Evolutionary conservation across 2,113 vertebrate species (phyloP).

Genomic region (Trichomycterus rosablanca): DNA sequence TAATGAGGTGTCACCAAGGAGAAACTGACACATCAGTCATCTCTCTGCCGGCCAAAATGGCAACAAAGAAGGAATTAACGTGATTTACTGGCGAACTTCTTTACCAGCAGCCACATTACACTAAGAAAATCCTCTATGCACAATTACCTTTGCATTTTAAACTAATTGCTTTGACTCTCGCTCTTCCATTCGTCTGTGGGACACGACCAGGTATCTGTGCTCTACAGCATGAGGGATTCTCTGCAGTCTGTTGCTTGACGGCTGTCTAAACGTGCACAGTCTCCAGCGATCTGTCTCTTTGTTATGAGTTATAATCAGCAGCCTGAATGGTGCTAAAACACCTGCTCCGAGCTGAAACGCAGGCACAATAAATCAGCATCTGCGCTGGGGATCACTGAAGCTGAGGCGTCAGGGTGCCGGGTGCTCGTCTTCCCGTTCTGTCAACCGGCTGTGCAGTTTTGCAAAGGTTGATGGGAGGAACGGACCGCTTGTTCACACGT

Average conservation of each 20-base stretch:
- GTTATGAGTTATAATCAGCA: conserved; percentile 30
- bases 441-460: conserved; percentile 21
- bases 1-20: too few relatives aligned
- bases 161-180: conserved; percentile 1
- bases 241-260: background rate
- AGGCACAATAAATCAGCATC: conserved; percentile 41
- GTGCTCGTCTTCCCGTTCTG: conserved; percentile 7
- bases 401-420: conserved; percentile 10
- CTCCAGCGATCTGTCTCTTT: conserved; percentile 1
- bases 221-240: conserved; percentile 1
- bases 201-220: background rate
- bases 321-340: conserved; percentile 18
- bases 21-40: too few relatives aligned
- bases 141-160: conserved; percentile 2
- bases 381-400: background rate
- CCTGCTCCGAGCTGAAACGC: conserved; percentile 46
- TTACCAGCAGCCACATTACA: background rate
- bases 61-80: too few relatives aligned
- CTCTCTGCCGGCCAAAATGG: too few relatives aligned
- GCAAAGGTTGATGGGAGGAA: conserved; percentile 23
- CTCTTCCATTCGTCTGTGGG: background rate
- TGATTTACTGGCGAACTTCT: background rate
- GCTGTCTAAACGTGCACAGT: conserved; percentile 6
- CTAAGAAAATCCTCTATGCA: background rate
- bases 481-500: conserved; percentile 26